Conservation (phyloP, 2,888 invertebrate genomes). For the Apoda limacodes region DNA sequence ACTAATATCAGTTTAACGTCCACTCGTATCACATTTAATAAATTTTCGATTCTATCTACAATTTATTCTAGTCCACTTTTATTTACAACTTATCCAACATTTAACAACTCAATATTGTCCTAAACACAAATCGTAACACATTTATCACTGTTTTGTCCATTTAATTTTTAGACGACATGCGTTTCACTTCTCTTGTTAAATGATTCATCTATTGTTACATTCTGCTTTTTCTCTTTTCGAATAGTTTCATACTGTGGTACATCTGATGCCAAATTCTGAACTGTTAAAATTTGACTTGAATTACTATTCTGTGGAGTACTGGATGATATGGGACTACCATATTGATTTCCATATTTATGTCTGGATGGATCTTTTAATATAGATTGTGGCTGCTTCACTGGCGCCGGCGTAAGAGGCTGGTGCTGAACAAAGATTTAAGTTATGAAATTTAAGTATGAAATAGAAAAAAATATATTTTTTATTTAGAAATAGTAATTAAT, state of each 20-base stretch:
- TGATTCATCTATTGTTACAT: slow-evolving; percentile 61
- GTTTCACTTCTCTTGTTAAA: slow-evolving; percentile 57
- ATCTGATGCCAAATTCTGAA: slow-evolving; percentile 64
- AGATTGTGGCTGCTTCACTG: slow-evolving; percentile 70
- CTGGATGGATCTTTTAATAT: slow-evolving; percentile 74
- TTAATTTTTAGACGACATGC: slow-evolving; percentile 52
- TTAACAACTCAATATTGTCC: neutral
- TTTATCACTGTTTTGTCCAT: slow-evolving; percentile 12
- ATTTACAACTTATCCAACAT: slow-evolving; percentile 19
- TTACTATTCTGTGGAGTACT: slow-evolving; percentile 53
- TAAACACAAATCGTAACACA: neutral
- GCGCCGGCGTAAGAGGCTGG: slow-evolving; percentile 41
- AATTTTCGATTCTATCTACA: slow-evolving; percentile 31
- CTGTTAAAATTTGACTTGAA: slow-evolving; percentile 70
- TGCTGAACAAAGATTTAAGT: slow-evolving; percentile 32
- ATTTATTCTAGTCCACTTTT: slow-evolving; percentile 17
- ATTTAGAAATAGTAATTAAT: neutral
- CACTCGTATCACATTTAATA: slow-evolving; percentile 56
- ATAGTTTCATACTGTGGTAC: slow-evolving; percentile 67
- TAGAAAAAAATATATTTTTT: neutral
- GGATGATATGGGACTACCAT: slow-evolving; percentile 55
- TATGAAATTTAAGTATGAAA: neutral
- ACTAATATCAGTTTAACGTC: neutral
- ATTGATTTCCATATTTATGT: slow-evolving; percentile 67
- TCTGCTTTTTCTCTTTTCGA: slow-evolving; percentile 63